phyloP scores from a whole-genome alignment of 53 echinoderm and acorn worm species.

The Hippasteria phrygiana region DNA sequence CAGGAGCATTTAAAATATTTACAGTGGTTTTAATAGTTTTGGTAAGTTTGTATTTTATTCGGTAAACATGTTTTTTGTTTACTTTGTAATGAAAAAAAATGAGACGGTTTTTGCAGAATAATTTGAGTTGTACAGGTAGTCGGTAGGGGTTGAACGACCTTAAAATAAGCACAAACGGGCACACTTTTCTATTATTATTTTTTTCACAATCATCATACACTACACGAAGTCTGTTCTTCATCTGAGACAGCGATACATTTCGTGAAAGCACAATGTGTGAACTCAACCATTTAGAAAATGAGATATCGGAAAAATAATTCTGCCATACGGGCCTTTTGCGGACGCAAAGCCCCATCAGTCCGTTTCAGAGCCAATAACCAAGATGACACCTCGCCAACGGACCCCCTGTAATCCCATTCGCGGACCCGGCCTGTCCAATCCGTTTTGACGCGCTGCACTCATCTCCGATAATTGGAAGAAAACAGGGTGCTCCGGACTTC shows the following conservation, averaged over 20 bases:
- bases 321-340: background rate
- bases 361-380: conserved; percentile 14
- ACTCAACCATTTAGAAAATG: conserved; percentile 5
- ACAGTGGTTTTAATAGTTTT: too few species aligned
- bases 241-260: background rate
- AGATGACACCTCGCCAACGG: conserved; percentile 27
- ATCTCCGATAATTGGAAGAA: background rate
- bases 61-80: too few species aligned
- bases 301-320: background rate
- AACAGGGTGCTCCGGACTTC: background rate
- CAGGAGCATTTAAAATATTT: too few species aligned
- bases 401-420: conserved; percentile 6
- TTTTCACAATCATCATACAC: background rate
- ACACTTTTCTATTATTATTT: background rate
- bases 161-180: background rate
- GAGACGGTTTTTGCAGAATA: too few species aligned
- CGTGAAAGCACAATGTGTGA: background rate
- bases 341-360: background rate
- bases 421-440: background rate
- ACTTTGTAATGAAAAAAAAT: too few species aligned
- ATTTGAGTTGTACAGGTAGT: background rate
- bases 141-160: background rate
- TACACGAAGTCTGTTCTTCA: background rate
- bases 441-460: conserved; percentile 28
- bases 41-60: too few species aligned